These are phyloP conservation scores for Steinernema carpocapsae DNA, from an alignment of 2,888 invertebrate species.

Conservation along the genomic window DNA sequence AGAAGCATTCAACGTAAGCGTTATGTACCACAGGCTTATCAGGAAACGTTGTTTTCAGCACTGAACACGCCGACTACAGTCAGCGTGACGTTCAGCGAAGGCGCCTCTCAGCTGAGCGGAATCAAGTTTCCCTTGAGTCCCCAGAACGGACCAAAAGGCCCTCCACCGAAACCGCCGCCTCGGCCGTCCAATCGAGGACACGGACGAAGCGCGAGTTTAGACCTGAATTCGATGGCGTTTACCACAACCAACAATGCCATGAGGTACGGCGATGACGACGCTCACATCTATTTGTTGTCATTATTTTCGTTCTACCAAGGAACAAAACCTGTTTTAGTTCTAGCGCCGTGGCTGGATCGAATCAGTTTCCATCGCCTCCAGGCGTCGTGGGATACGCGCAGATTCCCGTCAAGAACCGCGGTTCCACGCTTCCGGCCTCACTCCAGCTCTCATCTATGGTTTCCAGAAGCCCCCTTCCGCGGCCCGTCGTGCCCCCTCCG, in stretches of 20 bases:
- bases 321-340: slow-evolving; percentile 34
- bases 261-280: slow-evolving; percentile 1
- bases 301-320: slow-evolving; percentile 7
- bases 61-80: not conserved
- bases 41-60: slow-evolving; percentile 25
- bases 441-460: slow-evolving; percentile 18
- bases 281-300: slow-evolving; percentile 10
- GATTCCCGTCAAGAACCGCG: slow-evolving; percentile 21
- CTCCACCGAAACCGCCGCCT: slow-evolving; percentile 66
- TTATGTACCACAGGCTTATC: not conserved
- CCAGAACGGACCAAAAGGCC: slow-evolving; percentile 48
- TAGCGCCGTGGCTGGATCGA: not conserved
- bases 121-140: slow-evolving; percentile 25
- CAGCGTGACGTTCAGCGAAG: slow-evolving; percentile 9
- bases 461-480: slow-evolving; percentile 10
- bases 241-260: slow-evolving; percentile 18
- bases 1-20: slow-evolving; percentile 43
- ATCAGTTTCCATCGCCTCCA: slow-evolving; percentile 28
- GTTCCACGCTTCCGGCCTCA: slow-evolving; percentile 20
- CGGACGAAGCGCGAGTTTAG: slow-evolving; percentile 62
- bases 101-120: slow-evolving; percentile 26
- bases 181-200: slow-evolving; percentile 60
- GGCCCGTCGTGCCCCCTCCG: slow-evolving; percentile 8
- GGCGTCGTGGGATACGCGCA: slow-evolving; percentile 4
- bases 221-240: slow-evolving; percentile 53